Percentiles rank a stretch among this genome's conserved stretches.
Evolutionary conservation across 2,888 invertebrate genomes (phyloP).

Genomic region (Apeira syringaria): DNA sequence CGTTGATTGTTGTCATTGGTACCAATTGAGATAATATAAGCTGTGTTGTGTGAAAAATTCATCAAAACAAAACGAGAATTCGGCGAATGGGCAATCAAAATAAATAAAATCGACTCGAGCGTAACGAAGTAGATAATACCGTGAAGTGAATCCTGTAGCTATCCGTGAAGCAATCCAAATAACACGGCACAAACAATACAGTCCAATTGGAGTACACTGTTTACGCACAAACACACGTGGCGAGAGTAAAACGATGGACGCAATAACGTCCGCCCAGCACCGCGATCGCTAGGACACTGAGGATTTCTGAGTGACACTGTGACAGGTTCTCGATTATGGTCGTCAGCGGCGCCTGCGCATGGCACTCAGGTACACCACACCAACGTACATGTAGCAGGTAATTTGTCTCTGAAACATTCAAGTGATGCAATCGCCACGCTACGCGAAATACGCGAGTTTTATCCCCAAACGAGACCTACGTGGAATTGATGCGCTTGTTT

Average conservation of each 20-base stretch:
- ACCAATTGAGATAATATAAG: conserved; percentile 23
- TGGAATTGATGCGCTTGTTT: conserved; percentile 35
- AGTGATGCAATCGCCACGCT: conserved; percentile 51
- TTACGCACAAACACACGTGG: conserved; percentile 74
- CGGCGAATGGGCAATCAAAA: conserved; percentile 28
- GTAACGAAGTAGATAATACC: conserved; percentile 42
- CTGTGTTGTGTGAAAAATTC: background rate
- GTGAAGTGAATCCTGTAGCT: conserved; percentile 39
- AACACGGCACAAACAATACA: conserved; percentile 44
- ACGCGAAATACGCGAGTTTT: conserved; percentile 27
- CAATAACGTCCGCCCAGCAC: conserved; percentile 49
- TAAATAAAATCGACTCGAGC: conserved; percentile 55
- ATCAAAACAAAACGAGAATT: conserved; percentile 4
- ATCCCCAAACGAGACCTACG: conserved; percentile 46
- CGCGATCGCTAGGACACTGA: conserved; percentile 57
- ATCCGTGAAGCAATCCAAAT: conserved; percentile 59
- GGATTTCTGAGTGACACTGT: conserved; percentile 30
- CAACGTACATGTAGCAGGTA: conserved; percentile 61
- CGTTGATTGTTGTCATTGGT: conserved; percentile 28
- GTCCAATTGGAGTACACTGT: conserved; percentile 53
- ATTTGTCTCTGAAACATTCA: conserved; percentile 61
- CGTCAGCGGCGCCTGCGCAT: conserved; percentile 49
- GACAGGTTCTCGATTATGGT: conserved; percentile 25
- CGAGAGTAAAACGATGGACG: conserved; percentile 32
- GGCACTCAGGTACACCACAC: conserved; percentile 55